Evolutionary conservation across 2,797 vertebrate species (phyloP), one percentile per base, ranked within the genome.

Genomic region (Tenualosa ilisha): DNA sequence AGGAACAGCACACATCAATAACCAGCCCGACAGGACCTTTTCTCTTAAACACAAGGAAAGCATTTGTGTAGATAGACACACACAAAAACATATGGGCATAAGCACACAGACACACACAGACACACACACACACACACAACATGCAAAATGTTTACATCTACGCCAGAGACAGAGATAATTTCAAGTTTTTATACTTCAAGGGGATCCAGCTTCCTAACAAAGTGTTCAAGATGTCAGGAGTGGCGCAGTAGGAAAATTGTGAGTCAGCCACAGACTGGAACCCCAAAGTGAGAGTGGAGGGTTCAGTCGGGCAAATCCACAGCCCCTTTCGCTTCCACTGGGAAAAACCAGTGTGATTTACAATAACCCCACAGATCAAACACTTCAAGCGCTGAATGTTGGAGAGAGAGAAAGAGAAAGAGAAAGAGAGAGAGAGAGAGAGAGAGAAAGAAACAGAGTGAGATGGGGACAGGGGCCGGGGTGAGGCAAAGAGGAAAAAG

Each of bases 1-100:
- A 83, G 72, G 81, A 72, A 51, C 63, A 22, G 81, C 68, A 72
- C 65, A 89, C 86, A 86, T 88, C 81, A 88, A 90, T 81, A 72
- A 82, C 72, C 68, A 59, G 56, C 75, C 85, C 81, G 40, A 86
- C 53, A 43, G 43, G 81, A 87, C 50, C 50, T 63, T 75, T 84
- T 87, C 75, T 79, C 53, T 75, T 85, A 26, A 87, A 85, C 13
- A 87, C 49, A 37, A 83, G 82, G 72, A 87, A 86, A 72, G 9
- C 26, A 83, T 86, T 86, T 82, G 56, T 82, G 17, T 53, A 43
- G 17, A 72, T 50, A 84, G 54, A 82, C n/a, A 40, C 46, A 82
- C n/a, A 40, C 46, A 26, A 26, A 68, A 26, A 68, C 63, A 68
- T 24, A 37, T 24, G 31, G 7, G 13, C 63, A 68, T 24, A 68